These are phyloP conservation scores for Garra rufa DNA, from an alignment of 2,113 vertebrate genomes.

Conservation along the genomic window DNA sequence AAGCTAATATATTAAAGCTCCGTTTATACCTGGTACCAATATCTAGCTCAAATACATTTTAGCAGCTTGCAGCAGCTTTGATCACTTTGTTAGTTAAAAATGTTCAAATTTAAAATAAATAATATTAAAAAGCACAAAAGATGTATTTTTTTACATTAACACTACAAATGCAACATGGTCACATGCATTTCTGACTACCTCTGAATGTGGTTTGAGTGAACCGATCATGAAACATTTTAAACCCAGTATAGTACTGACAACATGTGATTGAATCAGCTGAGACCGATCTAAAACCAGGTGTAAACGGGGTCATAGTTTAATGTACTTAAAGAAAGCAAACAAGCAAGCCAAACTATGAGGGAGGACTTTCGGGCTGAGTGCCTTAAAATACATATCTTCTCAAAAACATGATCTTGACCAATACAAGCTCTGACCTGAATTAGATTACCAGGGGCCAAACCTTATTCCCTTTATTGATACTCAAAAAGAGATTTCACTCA, in stretches of 20 bases:
- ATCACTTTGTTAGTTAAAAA: not conserved
- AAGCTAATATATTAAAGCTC: not conserved
- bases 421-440: not conserved
- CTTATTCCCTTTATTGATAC: not conserved
- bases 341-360: slow-evolving; percentile 10
- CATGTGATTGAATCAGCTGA: not conserved
- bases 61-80: not conserved
- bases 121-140: not conserved
- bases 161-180: slow-evolving; percentile 6
- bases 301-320: not conserved
- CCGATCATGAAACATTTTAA: not conserved
- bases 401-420: not conserved
- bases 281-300: not conserved
- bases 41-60: not conserved
- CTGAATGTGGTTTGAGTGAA: not conserved
- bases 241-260: not conserved
- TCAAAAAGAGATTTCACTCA: not conserved
- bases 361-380: slow-evolving; percentile 9
- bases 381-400: slow-evolving; percentile 15
- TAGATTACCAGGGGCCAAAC: not conserved
- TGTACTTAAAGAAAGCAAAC: not conserved
- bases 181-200: slow-evolving; percentile 5
- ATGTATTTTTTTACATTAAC: not conserved
- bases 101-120: not conserved
- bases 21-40: not conserved